Base-by-base conservation (phyloP, 2,888 invertebrate genomes). In the Spilosoma lubricipeda region DNA sequence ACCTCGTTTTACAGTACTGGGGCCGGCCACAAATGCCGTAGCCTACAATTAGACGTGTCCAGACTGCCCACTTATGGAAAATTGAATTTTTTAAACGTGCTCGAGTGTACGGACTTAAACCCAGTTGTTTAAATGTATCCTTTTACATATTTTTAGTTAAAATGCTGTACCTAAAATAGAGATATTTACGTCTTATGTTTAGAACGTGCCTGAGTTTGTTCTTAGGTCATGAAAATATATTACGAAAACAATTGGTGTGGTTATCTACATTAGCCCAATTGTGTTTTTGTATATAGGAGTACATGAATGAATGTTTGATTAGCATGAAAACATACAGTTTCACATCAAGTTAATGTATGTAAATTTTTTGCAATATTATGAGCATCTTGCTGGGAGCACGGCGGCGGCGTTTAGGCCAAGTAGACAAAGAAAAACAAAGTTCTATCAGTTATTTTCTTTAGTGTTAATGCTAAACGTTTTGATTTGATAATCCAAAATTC, bases 1-100 rank as follows among this genome's bases (percentile, higher is more conserved):
- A 74, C 71, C 72, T 77, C 71, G 75, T 76, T 75, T 68, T 65
- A 70, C 74, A 73, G 42, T 72, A 70, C 79, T 76, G 52, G 73
- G 81, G 82, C 36, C 64, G 74, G 72, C 77, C 77, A 72, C 73
- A 70, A 75, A 78, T 76, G 70, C 68, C 36, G 73, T 71, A 79
- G 79, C 79, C 73, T 48, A 72, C 77, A 79, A 84, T 82, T 79
- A 84, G 52, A 71, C 67, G 33, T 67, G 76, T 73, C 70, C 76
- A 74, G 70, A 72, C 71, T 73, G 36, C 39, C 63, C 74, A 73
- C 71, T 76, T 73, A 79, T 71, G 72, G 64, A 65, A 65, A 80
- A 79, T 79, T 80, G 69, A 76, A 76, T 75, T 75, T 78, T 82
- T 78, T 76, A 73, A 74, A 77, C 48, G 48, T 63, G 23, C 27